Base-by-base conservation (phyloP, 2,888 invertebrate species). In the Pherbina coryleti region DNA sequence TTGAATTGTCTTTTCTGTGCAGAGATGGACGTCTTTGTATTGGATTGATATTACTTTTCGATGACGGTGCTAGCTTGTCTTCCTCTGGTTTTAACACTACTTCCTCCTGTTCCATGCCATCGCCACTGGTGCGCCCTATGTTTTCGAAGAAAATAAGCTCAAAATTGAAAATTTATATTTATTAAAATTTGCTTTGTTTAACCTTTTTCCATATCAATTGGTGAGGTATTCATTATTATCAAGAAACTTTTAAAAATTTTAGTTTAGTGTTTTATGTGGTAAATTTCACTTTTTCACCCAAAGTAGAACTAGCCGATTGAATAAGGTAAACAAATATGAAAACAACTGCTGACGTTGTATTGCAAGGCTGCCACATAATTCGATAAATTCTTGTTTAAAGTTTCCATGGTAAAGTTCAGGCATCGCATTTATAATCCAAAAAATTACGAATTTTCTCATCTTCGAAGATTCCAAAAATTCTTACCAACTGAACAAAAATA, bases 21-120 rank as follows among this genome's bases (percentile, higher is more conserved):
- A 85, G 17, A 55, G 83, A 84, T 0, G 84, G 83, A 5, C 85
- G 76, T 51, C 19, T 31, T 70, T 34, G 60, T 25, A 37, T 28
- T 55, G 57, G 31, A 81, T 75, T 37, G 78, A 22, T 19, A 22
- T 14, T 31, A 62, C 64, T 79, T 17, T 64, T 74, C 4, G 19
- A 44, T 25, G 57, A 14, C n/a, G 17, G 74, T 71, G 0, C 75
- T 77, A 81, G 79, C 86, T 78, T 77, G 85, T 85, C 57, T 79
- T 74, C 79, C 83, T 86, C 81, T 83, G 84, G 79, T 81, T 87
- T 87, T 51, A 82, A 53, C 82, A 86, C 82, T 84, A 76, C 57
- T 44, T 85, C 84, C 51, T 85, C 90, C 81, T 92, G 92, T 89
- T 94, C 94, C 95, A 95, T 95, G 75, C 95, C 95, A 91, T 95